Percentiles rank a stretch among this genome's conserved stretches.
Evolutionary conservation across 2,797 vertebrate species (phyloP).

Genomic region (Chelon auratus): DNA sequence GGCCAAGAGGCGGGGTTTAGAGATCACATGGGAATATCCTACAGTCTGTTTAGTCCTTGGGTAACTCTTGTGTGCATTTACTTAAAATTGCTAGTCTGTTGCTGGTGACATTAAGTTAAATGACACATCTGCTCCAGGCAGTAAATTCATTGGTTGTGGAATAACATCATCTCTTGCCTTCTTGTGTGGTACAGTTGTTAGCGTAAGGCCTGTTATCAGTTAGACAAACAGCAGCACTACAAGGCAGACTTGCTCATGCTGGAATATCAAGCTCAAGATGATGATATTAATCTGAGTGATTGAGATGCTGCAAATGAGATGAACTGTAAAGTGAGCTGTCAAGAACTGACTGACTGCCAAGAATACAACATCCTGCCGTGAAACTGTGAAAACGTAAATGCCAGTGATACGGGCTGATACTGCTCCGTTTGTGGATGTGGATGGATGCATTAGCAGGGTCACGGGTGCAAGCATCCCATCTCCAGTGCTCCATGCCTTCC

Average conservation of each 20-base stretch:
- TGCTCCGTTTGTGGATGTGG: constrained; percentile 6
- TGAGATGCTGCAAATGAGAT: constrained; percentile 19
- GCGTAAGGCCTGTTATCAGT: background rate
- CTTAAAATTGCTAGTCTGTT: no score
- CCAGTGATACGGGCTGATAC: constrained; percentile 6
- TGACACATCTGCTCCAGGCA: no score
- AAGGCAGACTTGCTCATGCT: background rate
- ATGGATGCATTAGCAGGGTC: constrained; percentile 24
- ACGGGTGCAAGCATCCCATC: constrained; percentile 38
- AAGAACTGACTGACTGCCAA: background rate
- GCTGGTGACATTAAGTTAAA: no score
- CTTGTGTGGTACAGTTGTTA: constrained; percentile 1
- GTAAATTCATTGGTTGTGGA: background rate
- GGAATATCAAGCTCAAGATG: background rate
- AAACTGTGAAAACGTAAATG: constrained; percentile 15
- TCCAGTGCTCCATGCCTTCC: constrained; percentile 38
- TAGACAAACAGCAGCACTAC: constrained; percentile 2
- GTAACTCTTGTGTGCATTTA: no score
- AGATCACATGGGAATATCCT: no score
- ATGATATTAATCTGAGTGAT: constrained; percentile 3
- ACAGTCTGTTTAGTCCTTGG: no score
- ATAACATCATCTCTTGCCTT: background rate
- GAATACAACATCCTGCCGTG: constrained; percentile 4
- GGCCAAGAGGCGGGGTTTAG: no score
- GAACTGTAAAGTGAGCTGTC: constrained; percentile 7